Base-by-base conservation (phyloP, 30 jellyfish, hydroid and myxozoan genomes). In the Turritopsis rubra region DNA sequence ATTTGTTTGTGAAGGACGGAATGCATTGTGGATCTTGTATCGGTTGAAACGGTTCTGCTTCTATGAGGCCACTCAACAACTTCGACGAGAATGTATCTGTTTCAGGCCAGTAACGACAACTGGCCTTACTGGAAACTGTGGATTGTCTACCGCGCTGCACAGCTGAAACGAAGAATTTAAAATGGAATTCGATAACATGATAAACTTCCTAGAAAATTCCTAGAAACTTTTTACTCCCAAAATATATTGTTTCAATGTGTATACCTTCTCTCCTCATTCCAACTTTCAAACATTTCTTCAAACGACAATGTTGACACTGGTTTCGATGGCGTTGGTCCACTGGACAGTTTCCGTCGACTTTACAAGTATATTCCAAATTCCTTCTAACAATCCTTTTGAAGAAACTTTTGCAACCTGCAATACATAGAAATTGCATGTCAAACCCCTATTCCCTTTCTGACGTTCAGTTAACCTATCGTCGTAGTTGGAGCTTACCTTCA, bases 201-300 rank as follows among this genome's bases (percentile, higher is more conserved):
- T n/a, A n/a, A n/a, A n/a, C n/a, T n/a, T n/a, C n/a, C n/a, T n/a
- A n/a, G n/a, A n/a, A n/a, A n/a, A n/a, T n/a, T n/a, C n/a, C n/a
- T n/a, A n/a, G n/a, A n/a, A n/a, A n/a, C n/a, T n/a, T n/a, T n/a
- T n/a, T n/a, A n/a, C n/a, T n/a, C n/a, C n/a, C n/a, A 7, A 19
- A 74, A 53, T 52, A n/a, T 28, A 25, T 26, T 29, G 16, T 21
- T 31, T 96, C 65, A n/a, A n/a, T n/a, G n/a, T n/a, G n/a, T n/a
- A n/a, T 73, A 93, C 99, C 99, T 53, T 93, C 99, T 75, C 83
- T 93, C 73, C 96, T 85, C 99, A 93, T 93, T 25, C 99, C 99
- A 70, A 89, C 99, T 80, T 93, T 93, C 60, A 93, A 84, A 86
- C 99, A 93, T 85, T 88, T 93, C 70, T 93, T 93, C 52, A 93